A percentile compares a stretch with the other conserved stretches of the same genome.
These are phyloP conservation scores for Cheirogaleus medius DNA, from an alignment of 2,113 vertebrate genomes.

Conservation along the genomic window DNA sequence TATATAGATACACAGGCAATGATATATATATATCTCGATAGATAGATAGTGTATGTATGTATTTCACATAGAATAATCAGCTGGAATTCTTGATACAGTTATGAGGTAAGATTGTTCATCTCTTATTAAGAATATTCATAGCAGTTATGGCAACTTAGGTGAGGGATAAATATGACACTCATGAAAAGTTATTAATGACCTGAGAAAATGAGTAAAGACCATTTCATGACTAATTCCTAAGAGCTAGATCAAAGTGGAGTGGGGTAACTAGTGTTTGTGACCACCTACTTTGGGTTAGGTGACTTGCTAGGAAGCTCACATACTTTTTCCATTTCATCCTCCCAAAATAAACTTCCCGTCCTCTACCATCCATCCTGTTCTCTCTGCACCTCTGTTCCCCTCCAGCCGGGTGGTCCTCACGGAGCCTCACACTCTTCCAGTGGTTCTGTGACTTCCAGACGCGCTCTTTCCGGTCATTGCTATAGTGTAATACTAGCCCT, in stretches of 20 bases:
- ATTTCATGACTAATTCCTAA: background rate
- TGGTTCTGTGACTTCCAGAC: background rate
- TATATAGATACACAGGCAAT: too few relatives aligned
- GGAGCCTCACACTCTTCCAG: rapidly evolving
- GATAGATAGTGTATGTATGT: background rate
- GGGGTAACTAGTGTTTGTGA: background rate
- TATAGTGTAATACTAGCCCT: rapidly evolving
- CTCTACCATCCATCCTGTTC: rapidly evolving
- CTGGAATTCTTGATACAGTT: background rate
- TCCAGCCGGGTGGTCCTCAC: rapidly evolving
- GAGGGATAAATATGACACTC: background rate
- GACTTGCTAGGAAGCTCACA: background rate
- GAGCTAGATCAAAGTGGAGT: too few relatives aligned
- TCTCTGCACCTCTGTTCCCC: background rate
- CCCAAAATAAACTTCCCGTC: too few relatives aligned
- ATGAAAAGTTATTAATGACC: background rate
- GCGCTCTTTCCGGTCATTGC: rapidly evolving
- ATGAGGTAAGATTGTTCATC: background rate
- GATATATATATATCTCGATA: background rate
- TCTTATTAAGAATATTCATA: background rate
- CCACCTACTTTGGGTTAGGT: background rate
- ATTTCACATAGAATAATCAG: background rate
- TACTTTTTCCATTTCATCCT: background rate
- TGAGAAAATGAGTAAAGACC: background rate
- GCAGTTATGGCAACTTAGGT: background rate